Percentiles rank a stretch among this genome's conserved stretches.
These are phyloP conservation scores for Chlorocebus sabaeus DNA, from an alignment of 2,113 vertebrate genomes.

Conservation along the genomic window DNA sequence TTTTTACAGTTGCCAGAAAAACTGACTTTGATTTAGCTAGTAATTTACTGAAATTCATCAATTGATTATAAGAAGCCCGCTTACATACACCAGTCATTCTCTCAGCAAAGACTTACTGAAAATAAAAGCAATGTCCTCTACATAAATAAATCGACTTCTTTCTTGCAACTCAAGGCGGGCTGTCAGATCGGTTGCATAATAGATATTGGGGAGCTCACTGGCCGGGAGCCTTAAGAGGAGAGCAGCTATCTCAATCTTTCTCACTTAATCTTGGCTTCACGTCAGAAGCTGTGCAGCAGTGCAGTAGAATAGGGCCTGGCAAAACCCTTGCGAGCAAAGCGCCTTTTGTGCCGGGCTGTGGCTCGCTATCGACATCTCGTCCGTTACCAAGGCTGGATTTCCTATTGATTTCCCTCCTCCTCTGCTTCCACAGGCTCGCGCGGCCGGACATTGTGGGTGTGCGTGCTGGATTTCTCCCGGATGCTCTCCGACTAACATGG, in stretches of 20 bases:
- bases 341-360: slow-evolving; percentile 84
- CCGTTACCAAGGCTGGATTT: slow-evolving; percentile 80
- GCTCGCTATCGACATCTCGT: slow-evolving; percentile 78
- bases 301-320: slow-evolving; percentile 90
- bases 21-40: slow-evolving; percentile 77
- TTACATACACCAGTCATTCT: neutral
- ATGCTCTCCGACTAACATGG: slow-evolving; percentile 93
- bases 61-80: slow-evolving; percentile 71
- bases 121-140: slow-evolving; percentile 66
- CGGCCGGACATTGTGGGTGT: slow-evolving; percentile 83
- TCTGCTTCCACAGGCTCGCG: slow-evolving; percentile 85
- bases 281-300: slow-evolving; percentile 96
- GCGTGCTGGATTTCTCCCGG: slow-evolving; percentile 89
- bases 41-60: slow-evolving; percentile 80
- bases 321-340: slow-evolving; percentile 83
- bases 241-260: slow-evolving; percentile 88
- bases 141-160: slow-evolving; percentile 66
- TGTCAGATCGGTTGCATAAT: slow-evolving; percentile 81
- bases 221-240: slow-evolving; percentile 83
- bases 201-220: slow-evolving; percentile 83
- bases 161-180: slow-evolving; percentile 48
- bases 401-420: slow-evolving; percentile 84
- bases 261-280: slow-evolving; percentile 93
- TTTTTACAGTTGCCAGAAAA: slow-evolving; percentile 65
- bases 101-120: slow-evolving; percentile 61